Conservation (phyloP, 2,113 vertebrate species). For the Eudyptes chrysolophus region DNA sequence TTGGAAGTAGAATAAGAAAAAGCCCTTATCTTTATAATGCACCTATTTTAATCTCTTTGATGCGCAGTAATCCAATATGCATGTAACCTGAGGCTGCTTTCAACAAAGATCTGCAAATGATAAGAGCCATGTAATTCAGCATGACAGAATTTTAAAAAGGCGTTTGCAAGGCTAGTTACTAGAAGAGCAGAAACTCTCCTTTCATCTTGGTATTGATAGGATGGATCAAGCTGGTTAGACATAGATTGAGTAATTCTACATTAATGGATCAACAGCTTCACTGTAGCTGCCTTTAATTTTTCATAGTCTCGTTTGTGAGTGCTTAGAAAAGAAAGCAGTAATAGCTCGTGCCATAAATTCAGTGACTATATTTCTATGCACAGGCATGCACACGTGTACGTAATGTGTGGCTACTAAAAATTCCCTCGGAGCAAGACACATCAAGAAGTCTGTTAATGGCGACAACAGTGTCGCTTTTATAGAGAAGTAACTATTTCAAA, state of each 20-base stretch:
- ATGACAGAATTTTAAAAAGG: slow-evolving; percentile 2
- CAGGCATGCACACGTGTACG: background rate
- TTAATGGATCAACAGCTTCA: slow-evolving; percentile 27
- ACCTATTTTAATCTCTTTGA: slow-evolving; percentile 76
- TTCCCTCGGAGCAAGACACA: background rate
- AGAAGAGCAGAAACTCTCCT: background rate
- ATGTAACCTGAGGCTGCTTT: slow-evolving; percentile 71
- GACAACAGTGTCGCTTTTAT: background rate
- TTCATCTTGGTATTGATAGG: slow-evolving; percentile 40
- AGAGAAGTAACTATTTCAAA: background rate
- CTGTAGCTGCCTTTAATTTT: slow-evolving; percentile 2
- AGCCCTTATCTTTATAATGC: slow-evolving; percentile 71
- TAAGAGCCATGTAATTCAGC: slow-evolving; percentile 45
- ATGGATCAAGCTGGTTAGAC: slow-evolving; percentile 7
- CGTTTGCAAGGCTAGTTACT: background rate
- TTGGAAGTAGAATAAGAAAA: slow-evolving; percentile 60
- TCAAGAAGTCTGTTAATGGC: background rate
- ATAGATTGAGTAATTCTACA: background rate
- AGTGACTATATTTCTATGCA: background rate
- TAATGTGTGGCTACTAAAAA: background rate
- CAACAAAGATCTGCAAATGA: slow-evolving; percentile 39
- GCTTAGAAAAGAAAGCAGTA: background rate
- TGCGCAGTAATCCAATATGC: slow-evolving; percentile 76
- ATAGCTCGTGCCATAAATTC: background rate
- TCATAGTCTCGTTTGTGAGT: background rate